Evolutionary conservation across 2,113 vertebrate genomes (phyloP).

Genomic region (Sprattus sprattus): DNA sequence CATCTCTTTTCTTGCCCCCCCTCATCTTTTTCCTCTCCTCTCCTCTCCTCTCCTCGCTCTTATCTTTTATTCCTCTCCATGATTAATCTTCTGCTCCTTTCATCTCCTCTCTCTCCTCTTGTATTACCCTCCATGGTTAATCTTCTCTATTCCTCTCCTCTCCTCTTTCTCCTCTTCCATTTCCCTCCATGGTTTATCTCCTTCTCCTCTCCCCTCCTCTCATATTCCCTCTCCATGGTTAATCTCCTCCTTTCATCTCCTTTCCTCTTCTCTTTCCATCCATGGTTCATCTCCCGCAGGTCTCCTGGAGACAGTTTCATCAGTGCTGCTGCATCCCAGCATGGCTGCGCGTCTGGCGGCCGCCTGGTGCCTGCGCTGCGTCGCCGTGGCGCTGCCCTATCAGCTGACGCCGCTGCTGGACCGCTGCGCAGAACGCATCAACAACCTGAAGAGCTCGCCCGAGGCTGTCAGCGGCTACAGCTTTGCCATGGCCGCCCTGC

Average conservation of each 20-base stretch:
- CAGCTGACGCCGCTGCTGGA: conserved; percentile 93
- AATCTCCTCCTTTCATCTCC: background rate
- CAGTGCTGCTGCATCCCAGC: conserved; percentile 95
- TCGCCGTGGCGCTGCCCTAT: conserved; percentile 91
- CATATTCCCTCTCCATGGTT: background rate
- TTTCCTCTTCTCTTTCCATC: conserved; percentile 20
- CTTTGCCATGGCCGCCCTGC: conserved; percentile 95
- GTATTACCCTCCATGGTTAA: background rate
- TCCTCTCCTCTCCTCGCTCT: too few species aligned
- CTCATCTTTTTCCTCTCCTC: too few species aligned
- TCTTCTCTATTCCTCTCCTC: too few species aligned
- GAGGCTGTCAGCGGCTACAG: conserved; percentile 99
- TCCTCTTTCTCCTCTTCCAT: background rate
- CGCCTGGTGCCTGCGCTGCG: conserved; percentile 93
- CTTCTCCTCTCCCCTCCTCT: background rate
- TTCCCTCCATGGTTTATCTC: background rate
- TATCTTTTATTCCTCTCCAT: background rate
- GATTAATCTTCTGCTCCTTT: background rate
- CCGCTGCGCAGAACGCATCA: conserved; percentile 92
- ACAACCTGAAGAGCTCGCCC: conserved; percentile 93
- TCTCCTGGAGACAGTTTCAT: conserved; percentile 91
- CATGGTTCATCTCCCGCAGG: conserved; percentile 76
- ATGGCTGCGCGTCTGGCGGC: conserved; percentile 96
- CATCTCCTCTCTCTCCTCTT: background rate
- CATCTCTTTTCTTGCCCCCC: too few species aligned